phyloP scores from a whole-genome alignment of 2,888 invertebrate species.

The Latheticus oryzae region DNA sequence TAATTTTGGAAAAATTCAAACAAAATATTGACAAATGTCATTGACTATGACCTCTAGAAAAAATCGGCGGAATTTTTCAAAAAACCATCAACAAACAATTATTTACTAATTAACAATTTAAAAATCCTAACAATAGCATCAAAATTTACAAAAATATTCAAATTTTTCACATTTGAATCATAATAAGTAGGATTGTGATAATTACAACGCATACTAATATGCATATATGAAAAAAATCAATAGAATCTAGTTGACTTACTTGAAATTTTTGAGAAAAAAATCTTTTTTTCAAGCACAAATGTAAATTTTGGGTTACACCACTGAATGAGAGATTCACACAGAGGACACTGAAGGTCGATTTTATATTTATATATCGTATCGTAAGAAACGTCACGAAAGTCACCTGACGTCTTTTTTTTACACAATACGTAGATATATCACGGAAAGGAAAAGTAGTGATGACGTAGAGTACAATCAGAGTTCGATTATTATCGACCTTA shows the following conservation, averaged over 20 bases:
- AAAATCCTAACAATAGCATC: too few species aligned
- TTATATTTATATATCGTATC: too few species aligned
- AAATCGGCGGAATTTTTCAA: slow-evolving; percentile 7
- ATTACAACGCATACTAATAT: too few species aligned
- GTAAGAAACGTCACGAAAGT: slow-evolving; percentile 12
- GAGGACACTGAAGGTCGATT: slow-evolving; percentile 38
- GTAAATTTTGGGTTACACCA: slow-evolving; percentile 5
- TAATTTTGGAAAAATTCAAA: neutral
- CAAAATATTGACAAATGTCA: slow-evolving; percentile 13
- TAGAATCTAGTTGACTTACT: too few species aligned
- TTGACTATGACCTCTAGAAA: slow-evolving; percentile 19
- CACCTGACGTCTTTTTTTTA: slow-evolving; percentile 13
- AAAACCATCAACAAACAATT: too few species aligned
- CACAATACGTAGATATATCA: neutral
- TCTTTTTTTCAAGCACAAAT: too few species aligned
- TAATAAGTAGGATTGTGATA: too few species aligned
- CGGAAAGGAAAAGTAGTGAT: slow-evolving; percentile 2
- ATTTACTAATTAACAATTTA: too few species aligned
- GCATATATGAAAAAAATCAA: too few species aligned
- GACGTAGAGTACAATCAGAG: slow-evolving; percentile 21
- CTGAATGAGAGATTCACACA: slow-evolving; percentile 33
- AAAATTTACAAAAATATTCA: too few species aligned
- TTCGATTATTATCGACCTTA: slow-evolving; percentile 11
- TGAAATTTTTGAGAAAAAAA: too few species aligned
- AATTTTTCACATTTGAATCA: too few species aligned